Evolutionary conservation across 2,113 vertebrate genomes (phyloP), one percentile per base, ranked within the genome.

Genomic region (Brachionichthys hirsutus): DNA sequence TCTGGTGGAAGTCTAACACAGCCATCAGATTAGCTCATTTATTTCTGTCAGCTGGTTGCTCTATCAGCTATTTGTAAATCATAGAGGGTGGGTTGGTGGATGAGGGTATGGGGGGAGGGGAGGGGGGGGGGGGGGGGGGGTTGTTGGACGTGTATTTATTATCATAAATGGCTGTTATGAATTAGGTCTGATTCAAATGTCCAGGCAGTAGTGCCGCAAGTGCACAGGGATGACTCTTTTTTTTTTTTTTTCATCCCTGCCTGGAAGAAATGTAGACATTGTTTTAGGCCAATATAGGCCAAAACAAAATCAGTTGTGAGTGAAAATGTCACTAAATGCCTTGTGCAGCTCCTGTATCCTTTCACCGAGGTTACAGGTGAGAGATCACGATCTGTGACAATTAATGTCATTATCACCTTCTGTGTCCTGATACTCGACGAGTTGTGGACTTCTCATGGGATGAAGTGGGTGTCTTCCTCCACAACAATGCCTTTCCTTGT

Each of bases 401-500:
- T 49, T 18, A 35, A n/a, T 52, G 17, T 41, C 34, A 62, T 48
- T 24, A 66, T 73, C 85, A 93, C 92, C 92, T 92, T 93, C 89
- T 19, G 90, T 90, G 1, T 92, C 88, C 0, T 77, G 61, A 3
- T 92, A 93, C 77, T 89, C 89, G 56, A 85, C 80, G 92, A 93
- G 87, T 89, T 92, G 62, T 88, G 87, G 75, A 94, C 90, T 90
- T 94, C 90, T 2, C 73, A 89, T 70, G 94, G 70, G 66, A 91
- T 94, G 77, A 94, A 93, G 83, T 92, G 92, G 22, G 93, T 89
- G 14, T 59, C 17, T 38, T 71, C 54, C 58, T 74, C 57, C 48
- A 35, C 19, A n/a, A 19, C 20, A n/a, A 47, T 43, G 43, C 18
- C 54, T 62, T 40, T 16, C 53, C 54, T 50, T 17, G 51, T 14